These are phyloP conservation scores for Nyctalus aviator DNA, from an alignment of 2,797 vertebrate species.

Conservation along the genomic window DNA sequence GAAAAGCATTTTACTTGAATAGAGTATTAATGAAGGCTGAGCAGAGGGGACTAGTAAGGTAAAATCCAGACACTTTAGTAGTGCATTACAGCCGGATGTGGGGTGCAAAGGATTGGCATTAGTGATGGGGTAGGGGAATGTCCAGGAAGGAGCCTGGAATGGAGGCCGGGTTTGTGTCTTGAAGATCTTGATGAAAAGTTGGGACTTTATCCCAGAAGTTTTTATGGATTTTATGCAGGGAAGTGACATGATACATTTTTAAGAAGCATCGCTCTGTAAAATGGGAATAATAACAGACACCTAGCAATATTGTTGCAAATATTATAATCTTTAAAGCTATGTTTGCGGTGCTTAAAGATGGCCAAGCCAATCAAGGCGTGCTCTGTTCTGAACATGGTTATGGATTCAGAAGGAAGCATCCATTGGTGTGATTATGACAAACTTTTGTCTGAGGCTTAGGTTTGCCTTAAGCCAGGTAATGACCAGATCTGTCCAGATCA, in stretches of 20 bases:
- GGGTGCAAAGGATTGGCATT: not conserved
- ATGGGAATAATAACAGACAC: not conserved
- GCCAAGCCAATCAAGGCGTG: not conserved
- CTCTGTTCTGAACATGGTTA: not conserved
- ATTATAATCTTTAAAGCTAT: conserved; percentile 31
- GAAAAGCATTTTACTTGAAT: not conserved
- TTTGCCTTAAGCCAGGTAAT: not conserved
- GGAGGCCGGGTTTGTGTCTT: not conserved
- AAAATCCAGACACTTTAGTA: not conserved
- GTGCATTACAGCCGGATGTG: rapidly evolving
- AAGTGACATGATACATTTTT: not conserved
- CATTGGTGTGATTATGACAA: not conserved
- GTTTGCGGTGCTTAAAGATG: not conserved
- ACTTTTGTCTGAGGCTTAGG: conserved; percentile 12
- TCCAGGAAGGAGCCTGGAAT: not conserved
- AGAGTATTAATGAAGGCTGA: not conserved
- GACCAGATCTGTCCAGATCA: not conserved
- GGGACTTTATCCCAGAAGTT: conserved; percentile 8
- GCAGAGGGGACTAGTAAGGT: not conserved
- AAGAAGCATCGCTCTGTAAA: not conserved
- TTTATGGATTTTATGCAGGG: not conserved
- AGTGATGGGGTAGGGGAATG: not conserved
- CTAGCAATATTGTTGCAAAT: not conserved
- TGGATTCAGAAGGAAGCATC: not conserved
- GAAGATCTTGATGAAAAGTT: not conserved